Percentiles rank a stretch among this genome's conserved stretches.
Conservation (phyloP, 2,888 invertebrate species). For the Stenchaetothrips biformis region DNA sequence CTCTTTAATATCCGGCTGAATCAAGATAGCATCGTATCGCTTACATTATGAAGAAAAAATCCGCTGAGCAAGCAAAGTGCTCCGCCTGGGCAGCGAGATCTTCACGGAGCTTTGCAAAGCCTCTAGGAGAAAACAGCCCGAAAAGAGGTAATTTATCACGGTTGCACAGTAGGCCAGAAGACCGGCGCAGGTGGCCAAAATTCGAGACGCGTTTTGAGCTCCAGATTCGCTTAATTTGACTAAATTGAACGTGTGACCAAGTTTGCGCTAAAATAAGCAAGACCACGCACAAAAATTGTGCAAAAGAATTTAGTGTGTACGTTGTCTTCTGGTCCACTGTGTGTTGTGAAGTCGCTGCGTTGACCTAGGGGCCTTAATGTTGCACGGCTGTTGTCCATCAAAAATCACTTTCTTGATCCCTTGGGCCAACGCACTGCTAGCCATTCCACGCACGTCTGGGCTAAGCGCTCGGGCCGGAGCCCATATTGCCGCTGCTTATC, state of each 20-base stretch:
- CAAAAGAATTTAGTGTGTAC: too few relatives aligned
- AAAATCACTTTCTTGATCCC: constrained; percentile 6
- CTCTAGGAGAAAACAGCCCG: background rate
- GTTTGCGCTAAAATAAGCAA: too few relatives aligned
- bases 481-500: constrained; percentile 17
- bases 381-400: background rate
- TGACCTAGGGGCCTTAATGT: background rate
- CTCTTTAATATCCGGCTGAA: background rate
- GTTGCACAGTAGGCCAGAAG: too few relatives aligned
- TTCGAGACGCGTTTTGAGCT: too few relatives aligned
- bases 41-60: background rate
- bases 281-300: too few relatives aligned
- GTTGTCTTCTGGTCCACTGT: too few relatives aligned
- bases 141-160: background rate
- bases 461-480: background rate
- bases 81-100: background rate
- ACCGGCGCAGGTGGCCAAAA: too few relatives aligned
- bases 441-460: constrained; percentile 14
- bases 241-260: too few relatives aligned
- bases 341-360: too few relatives aligned
- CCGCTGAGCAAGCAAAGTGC: background rate
- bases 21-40: background rate
- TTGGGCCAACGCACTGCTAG: background rate
- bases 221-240: too few relatives aligned
- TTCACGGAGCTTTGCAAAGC: background rate